Evolutionary conservation across 2,888 invertebrate species (phyloP).

Genomic region (Aricia artaxerxes): DNA sequence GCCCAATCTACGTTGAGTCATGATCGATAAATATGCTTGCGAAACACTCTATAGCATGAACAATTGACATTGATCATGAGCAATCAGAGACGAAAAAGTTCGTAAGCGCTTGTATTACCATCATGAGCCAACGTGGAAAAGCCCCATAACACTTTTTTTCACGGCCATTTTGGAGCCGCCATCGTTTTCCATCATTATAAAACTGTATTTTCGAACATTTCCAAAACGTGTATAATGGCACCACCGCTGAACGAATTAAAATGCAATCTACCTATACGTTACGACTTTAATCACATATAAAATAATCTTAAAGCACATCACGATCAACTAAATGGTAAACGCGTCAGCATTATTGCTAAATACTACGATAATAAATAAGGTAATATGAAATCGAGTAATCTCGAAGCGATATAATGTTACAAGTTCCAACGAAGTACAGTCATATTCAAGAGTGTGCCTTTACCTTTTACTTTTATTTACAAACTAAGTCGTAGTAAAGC

Average conservation of each 20-base stretch:
- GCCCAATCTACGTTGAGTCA: too few relatives aligned
- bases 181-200: slow-evolving; percentile 22
- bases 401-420: slow-evolving; percentile 54
- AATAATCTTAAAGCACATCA: slow-evolving; percentile 54
- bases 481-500: background rate
- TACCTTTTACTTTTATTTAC: background rate
- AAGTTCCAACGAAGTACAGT: background rate
- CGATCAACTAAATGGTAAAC: slow-evolving; percentile 47
- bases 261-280: slow-evolving; percentile 40
- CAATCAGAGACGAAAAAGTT: too few relatives aligned
- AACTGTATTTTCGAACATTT: slow-evolving; percentile 35
- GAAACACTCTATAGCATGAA: too few relatives aligned
- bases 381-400: slow-evolving; percentile 55
- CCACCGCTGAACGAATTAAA: slow-evolving; percentile 58
- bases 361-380: slow-evolving; percentile 49
- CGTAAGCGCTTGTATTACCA: background rate
- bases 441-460: background rate
- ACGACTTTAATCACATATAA: slow-evolving; percentile 39
- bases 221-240: slow-evolving; percentile 56
- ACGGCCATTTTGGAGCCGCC: background rate
- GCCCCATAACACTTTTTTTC: background rate
- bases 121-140: too few relatives aligned
- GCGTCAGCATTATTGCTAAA: slow-evolving; percentile 61
- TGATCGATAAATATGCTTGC: too few relatives aligned
- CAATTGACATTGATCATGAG: too few relatives aligned